Percentiles rank a stretch among this genome's conserved stretches.
Evolutionary conservation across 1,140 invertebrate genomes (phyloP).

Genomic region (Ctenoplectra terminalis): DNA sequence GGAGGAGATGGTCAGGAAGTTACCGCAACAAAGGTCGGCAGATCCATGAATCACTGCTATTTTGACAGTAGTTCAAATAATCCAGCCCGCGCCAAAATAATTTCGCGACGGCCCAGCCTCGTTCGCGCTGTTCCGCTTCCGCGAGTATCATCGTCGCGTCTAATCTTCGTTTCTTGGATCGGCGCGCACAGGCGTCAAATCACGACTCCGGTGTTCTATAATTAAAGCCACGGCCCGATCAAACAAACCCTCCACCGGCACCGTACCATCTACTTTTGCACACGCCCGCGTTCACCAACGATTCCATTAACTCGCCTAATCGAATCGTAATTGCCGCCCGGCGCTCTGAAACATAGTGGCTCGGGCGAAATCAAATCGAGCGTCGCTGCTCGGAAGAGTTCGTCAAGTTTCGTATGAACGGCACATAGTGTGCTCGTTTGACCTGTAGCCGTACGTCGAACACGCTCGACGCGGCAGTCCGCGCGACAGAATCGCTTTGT

Average conservation of each 20-base stretch:
- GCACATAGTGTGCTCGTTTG: slow-evolving; percentile 46
- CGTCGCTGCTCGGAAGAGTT: slow-evolving; percentile 47
- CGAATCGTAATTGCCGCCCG: slow-evolving; percentile 21
- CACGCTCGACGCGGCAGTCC: slow-evolving; percentile 28
- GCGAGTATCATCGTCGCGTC: slow-evolving; percentile 7
- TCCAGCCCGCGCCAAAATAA: slow-evolving; percentile 34
- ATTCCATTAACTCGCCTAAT: slow-evolving; percentile 26
- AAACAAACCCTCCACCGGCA: slow-evolving; percentile 22
- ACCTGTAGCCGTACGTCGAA: slow-evolving; percentile 27
- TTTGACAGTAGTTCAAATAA: slow-evolving; percentile 32
- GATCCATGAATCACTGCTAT: slow-evolving; percentile 19
- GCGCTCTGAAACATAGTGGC: neutral
- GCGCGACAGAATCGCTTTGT: slow-evolving; percentile 52
- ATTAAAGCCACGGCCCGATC: slow-evolving; percentile 37
- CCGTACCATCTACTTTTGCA: neutral
- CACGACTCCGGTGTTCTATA: slow-evolving; percentile 34
- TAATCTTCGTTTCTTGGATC: slow-evolving; percentile 31
- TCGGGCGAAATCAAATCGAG: slow-evolving; percentile 57
- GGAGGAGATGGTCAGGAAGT: neutral
- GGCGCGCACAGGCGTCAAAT: slow-evolving; percentile 28
- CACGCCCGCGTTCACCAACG: neutral
- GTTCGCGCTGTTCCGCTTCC: slow-evolving; percentile 34
- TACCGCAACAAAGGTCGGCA: neutral
- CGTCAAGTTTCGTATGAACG: slow-evolving; percentile 54
- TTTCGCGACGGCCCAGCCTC: neutral